phyloP scores from a whole-genome alignment of 2,113 vertebrate species.

The Clinocottus analis region DNA sequence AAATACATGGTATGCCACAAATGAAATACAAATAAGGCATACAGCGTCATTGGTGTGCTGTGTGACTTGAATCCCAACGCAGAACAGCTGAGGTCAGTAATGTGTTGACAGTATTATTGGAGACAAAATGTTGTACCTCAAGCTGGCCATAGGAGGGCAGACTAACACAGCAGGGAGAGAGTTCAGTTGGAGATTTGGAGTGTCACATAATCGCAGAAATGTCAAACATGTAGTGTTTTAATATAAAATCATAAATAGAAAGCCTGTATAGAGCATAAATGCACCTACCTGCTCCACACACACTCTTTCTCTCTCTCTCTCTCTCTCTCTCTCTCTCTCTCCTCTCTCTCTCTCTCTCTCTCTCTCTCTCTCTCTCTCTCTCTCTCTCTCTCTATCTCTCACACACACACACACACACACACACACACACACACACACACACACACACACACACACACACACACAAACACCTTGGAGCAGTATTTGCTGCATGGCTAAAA shows the following conservation, averaged over 20 bases:
- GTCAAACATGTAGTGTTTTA: constrained; percentile 60
- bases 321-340: too few species aligned
- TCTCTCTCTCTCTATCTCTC: too few species aligned
- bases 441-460: too few species aligned
- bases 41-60: constrained; percentile 27
- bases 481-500: constrained; percentile 38
- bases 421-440: too few species aligned
- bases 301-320: not conserved
- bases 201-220: constrained; percentile 11
- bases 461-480: constrained; percentile 44
- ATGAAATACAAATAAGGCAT: constrained; percentile 2
- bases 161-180: constrained; percentile 46
- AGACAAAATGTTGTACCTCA: constrained; percentile 34
- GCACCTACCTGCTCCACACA: constrained; percentile 19
- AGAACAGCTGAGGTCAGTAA: constrained; percentile 57
- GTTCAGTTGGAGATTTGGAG: not conserved
- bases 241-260: constrained; percentile 64
- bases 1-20: not conserved
- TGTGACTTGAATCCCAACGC: constrained; percentile 19
- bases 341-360: too few species aligned
- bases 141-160: constrained; percentile 63
- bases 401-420: too few species aligned
- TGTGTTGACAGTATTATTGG: constrained; percentile 26
- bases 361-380: too few species aligned
- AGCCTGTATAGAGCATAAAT: constrained; percentile 10